A percentile compares a stretch with the other conserved stretches of the same genome.
These are phyloP conservation scores for Micropoecilia bifurca DNA, from an alignment of 2,797 vertebrate species.

Conservation along the genomic window DNA sequence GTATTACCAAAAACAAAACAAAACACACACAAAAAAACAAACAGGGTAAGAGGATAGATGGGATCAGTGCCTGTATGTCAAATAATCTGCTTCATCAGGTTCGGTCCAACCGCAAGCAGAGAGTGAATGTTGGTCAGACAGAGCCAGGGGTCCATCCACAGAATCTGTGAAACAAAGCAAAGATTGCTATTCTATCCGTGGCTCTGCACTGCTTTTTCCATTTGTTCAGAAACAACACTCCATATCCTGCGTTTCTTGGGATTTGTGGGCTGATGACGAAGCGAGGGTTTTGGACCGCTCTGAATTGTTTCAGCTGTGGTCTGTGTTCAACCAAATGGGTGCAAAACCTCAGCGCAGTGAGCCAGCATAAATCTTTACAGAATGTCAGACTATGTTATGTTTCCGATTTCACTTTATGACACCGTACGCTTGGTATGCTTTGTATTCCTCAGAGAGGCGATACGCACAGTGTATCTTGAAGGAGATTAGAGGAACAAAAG, in stretches of 20 bases:
- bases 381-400: slow-evolving; percentile 58
- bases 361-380: slow-evolving; percentile 57
- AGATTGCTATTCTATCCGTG: slow-evolving; percentile 2
- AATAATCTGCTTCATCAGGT: slow-evolving; percentile 15
- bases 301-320: slow-evolving; percentile 75
- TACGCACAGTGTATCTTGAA: slow-evolving; percentile 1
- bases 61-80: slow-evolving; percentile 51
- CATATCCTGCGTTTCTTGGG: slow-evolving; percentile 27
- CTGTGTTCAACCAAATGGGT: slow-evolving; percentile 63
- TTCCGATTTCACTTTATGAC: slow-evolving; percentile 60
- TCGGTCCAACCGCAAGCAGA: slow-evolving; percentile 26
- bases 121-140: slow-evolving; percentile 58
- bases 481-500: slow-evolving; percentile 4
- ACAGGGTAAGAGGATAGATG: slow-evolving; percentile 53
- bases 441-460: slow-evolving; percentile 24
- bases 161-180: slow-evolving; percentile 21
- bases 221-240: slow-evolving; percentile 26
- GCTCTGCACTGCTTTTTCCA: slow-evolving; percentile 25
- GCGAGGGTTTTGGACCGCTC: slow-evolving; percentile 63
- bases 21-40: background rate
- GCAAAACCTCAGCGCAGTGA: slow-evolving; percentile 64
- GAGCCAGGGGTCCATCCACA: slow-evolving; percentile 16
- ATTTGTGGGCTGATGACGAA: slow-evolving; percentile 21
- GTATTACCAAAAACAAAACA: slow-evolving; percentile 1
- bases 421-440: slow-evolving; percentile 39